Base-by-base conservation (phyloP, 2,888 invertebrate genomes). In the Diplolepis rosae region DNA sequence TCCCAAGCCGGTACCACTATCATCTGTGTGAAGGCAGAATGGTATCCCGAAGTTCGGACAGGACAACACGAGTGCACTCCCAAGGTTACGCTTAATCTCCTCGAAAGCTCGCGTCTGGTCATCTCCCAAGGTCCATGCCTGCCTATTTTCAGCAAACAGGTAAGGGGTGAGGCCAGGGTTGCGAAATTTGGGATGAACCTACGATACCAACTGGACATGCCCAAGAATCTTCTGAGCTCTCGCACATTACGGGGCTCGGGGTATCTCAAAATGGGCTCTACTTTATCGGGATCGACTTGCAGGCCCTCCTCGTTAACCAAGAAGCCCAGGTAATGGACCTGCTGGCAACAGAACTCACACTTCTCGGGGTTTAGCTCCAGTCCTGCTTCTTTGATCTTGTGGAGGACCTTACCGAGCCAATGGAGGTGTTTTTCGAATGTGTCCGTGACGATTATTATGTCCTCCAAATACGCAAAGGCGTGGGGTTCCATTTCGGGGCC, bases 131-230 rank as follows among this genome's bases (percentile, higher is more conserved):
- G 5, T 11, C 66, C 70, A 73, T 5, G n/a, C 1, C 5, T 52
- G 51, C 3, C 52, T 61, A 54, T 76, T 79, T 11, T 52, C 28
- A 70, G 27, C 24, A 72, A 39, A 9, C 66, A 24, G 22, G 73
- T 77, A 1, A 84, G 61, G 0, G 81, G 81, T 32, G 70, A 68
- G 0, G 79, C 76, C 0, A 77, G 48, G 0, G 69, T 70, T 4
- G 39, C 39, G n/a, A 4, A 39, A 2, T 39, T 9, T 2, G 39
- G 39, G 7, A 39, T 39, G 39, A 82, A 86, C 28, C 80, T 74
- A 1, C 84, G 69, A 68, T 83, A 87, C 79, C 83, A 87, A 0
- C 79, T 77, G 5, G 75, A 73, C 54, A 84, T 69, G 0, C 83
- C 85, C 1, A 87, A 65, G 35, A 83, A 81, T 13, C 74, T 27